Base-by-base conservation (phyloP, 2,797 vertebrate genomes). In the Alcedo atthis region DNA sequence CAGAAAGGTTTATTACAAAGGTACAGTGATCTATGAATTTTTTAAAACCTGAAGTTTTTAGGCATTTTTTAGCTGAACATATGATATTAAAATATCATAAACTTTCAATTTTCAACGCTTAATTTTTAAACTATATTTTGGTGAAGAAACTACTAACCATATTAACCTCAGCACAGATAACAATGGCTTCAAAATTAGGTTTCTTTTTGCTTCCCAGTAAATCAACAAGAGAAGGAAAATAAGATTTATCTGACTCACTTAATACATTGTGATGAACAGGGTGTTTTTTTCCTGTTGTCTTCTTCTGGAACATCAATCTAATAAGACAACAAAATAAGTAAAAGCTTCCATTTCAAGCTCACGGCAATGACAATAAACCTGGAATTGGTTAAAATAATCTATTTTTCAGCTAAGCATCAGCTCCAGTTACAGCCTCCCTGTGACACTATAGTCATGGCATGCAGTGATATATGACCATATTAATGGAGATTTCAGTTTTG, bases 241-340 rank as follows among this genome's bases (percentile, higher is more conserved):
- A 90, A 91, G 16, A 87, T 63, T 87, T 43, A 79, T 84, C 54
- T 88, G 92, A 97, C 98, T 98, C 91, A 98, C 98, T 89, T 97
- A 90, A 96, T 40, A 87, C 45, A 93, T 42, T 22, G 93, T 83
- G 97, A 81, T 74, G 95, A 91, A 93, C 77, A 35, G 4, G 73
- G 66, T 87, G 59, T 85, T 94, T 95, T 97, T 94, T 92, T 98
- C 63, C 75, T 87, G 78, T 88, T 94, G 75, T 61, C 57, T 87
- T 95, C 97, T 95, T 96, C 97, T 80, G 97, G 95, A 91, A 98
- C 71, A 94, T 98, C 98, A 95, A 97, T 85, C 98, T 98, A 94
- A 30, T 92, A 92, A 96, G 35, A 94, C 40, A 74, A 32, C 28
- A 87, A 69, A 93, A 48, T 18, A 75, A 75, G 59, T 87, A 37